A percentile compares a stretch with the other conserved stretches of the same genome.
These are phyloP conservation scores for Drosophila seclusa DNA, from an alignment of 2,888 invertebrate species.

Conservation along the genomic window DNA sequence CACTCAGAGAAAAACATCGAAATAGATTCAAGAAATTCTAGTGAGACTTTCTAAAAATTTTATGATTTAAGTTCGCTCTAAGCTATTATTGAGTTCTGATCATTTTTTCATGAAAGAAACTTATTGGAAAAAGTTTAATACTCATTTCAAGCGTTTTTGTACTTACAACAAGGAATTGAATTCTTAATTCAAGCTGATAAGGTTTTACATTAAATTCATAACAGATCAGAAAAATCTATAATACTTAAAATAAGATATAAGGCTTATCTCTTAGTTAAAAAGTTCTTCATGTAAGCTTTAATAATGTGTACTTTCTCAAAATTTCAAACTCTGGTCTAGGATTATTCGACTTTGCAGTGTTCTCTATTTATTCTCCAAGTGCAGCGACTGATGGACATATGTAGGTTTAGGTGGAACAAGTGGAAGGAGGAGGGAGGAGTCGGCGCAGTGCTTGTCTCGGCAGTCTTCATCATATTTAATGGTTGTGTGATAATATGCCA, in stretches of 20 bases:
- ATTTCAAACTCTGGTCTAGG: neutral
- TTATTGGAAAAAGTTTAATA: too few relatives aligned
- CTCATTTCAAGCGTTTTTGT: neutral
- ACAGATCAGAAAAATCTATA: too few relatives aligned
- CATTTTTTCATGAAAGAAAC: neutral
- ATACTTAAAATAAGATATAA: neutral
- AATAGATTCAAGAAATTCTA: neutral
- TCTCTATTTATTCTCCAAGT: constrained; percentile 4
- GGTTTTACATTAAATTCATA: too few relatives aligned
- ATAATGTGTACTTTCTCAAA: neutral
- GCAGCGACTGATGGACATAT: constrained; percentile 28
- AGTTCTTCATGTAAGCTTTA: neutral
- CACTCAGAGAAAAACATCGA: neutral
- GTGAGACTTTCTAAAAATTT: neutral
- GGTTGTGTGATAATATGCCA: constrained; percentile 81
- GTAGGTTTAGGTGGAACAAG: constrained; percentile 10
- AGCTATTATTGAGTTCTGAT: neutral
- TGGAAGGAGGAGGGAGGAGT: neutral
- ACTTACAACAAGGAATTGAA: neutral
- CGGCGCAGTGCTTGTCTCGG: constrained; percentile 46
- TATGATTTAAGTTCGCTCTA: neutral
- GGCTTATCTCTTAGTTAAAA: neutral
- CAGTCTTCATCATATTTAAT: constrained; percentile 80
- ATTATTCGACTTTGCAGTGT: neutral
- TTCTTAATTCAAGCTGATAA: neutral